Evolutionary conservation across 1,140 invertebrate species (phyloP).

Genomic region (Tetragonula clypearis): DNA sequence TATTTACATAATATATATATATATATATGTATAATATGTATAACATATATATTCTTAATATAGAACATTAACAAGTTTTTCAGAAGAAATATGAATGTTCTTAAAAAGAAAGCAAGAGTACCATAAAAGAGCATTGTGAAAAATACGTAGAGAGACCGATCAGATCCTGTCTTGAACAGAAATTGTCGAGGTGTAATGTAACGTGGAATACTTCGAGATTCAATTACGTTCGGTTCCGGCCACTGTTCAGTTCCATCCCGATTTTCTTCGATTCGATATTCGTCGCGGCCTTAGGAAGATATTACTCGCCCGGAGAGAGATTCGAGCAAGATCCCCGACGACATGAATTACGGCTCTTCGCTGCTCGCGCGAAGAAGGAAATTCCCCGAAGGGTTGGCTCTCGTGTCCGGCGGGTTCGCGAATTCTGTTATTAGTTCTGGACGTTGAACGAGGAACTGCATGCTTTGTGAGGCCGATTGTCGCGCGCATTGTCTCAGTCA

Average conservation of each 20-base stretch:
- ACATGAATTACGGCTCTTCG: slow-evolving; percentile 54
- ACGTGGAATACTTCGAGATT: background rate
- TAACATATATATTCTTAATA: no score
- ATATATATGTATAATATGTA: no score
- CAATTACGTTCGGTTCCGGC: background rate
- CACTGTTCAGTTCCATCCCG: background rate
- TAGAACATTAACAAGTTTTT: no score
- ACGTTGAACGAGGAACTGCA: slow-evolving; percentile 42
- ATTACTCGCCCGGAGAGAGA: slow-evolving; percentile 46
- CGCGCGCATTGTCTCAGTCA: background rate
- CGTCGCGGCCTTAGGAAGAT: background rate
- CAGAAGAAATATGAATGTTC: no score
- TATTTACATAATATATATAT: no score
- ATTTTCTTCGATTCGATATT: background rate
- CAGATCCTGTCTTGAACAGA: no score
- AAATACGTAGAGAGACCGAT: no score
- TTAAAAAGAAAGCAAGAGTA: no score
- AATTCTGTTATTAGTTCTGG: slow-evolving; percentile 58
- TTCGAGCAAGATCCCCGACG: slow-evolving; percentile 17
- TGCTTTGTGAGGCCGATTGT: slow-evolving; percentile 39
- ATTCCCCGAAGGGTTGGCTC: slow-evolving; percentile 34
- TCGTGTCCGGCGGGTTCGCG: slow-evolving; percentile 34
- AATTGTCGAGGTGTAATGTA: background rate
- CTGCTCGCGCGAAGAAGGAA: slow-evolving; percentile 29
- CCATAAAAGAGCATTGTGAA: no score